These are phyloP conservation scores for Epinephelus cyanopodus DNA, from an alignment of 2,113 vertebrate genomes.

Conservation along the genomic window DNA sequence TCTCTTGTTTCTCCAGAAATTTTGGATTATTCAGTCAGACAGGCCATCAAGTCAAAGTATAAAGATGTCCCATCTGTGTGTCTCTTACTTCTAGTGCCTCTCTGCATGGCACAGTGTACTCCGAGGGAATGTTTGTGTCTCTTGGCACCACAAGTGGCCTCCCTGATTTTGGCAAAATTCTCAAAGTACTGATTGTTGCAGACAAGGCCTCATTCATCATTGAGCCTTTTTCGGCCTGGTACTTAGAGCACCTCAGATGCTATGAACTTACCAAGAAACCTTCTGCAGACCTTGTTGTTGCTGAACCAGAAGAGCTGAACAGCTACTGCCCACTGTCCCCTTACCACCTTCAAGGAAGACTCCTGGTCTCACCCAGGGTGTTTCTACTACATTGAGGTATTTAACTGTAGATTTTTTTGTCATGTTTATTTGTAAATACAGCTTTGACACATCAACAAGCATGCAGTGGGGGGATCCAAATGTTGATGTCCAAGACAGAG, in stretches of 20 bases:
- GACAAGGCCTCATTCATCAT: slow-evolving; percentile 6
- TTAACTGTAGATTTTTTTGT: too few species aligned
- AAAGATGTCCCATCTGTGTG: not conserved
- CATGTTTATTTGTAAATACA: too few species aligned
- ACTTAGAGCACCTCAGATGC: not conserved
- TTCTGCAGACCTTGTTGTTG: slow-evolving; percentile 11
- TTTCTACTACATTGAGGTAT: not conserved
- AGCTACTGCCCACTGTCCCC: not conserved
- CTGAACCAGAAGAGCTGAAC: slow-evolving; percentile 2
- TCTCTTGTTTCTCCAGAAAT: not conserved
- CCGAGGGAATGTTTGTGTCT: slow-evolving; percentile 24
- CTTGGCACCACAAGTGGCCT: slow-evolving; percentile 1
- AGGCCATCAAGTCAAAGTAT: slow-evolving; percentile 14
- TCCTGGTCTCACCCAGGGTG: not conserved
- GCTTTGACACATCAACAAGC: too few species aligned
- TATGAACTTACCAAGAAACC: not conserved
- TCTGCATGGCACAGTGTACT: slow-evolving; percentile 10
- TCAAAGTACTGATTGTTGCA: slow-evolving; percentile 1
- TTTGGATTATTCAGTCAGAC: slow-evolving; percentile 15
- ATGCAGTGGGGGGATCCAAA: too few species aligned
- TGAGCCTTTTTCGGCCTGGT: not conserved
- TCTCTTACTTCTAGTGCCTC: slow-evolving; percentile 6
- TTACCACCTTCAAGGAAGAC: not conserved
- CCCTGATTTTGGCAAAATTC: not conserved
- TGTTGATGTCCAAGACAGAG: too few species aligned